Percentiles rank a stretch among this genome's conserved stretches.
Conservation (phyloP, 1,140 invertebrate genomes). For the Drosophila simulans region DNA sequence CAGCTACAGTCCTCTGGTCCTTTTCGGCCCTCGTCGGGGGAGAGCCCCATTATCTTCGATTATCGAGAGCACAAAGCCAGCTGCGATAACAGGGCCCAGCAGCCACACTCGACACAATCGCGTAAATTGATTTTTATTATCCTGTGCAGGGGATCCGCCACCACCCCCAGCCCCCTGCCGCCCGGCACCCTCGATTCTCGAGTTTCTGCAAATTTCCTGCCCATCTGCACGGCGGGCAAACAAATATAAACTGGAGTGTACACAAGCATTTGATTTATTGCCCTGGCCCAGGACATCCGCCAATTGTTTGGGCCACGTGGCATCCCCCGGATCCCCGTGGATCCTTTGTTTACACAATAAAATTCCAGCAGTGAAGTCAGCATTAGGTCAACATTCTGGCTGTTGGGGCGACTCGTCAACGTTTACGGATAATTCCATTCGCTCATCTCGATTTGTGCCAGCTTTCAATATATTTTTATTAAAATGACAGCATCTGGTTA, state of each 20-base stretch:
- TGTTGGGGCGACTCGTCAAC: constrained; percentile 52
- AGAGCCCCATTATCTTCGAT: constrained; percentile 65
- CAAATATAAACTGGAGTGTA: constrained; percentile 62
- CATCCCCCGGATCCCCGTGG: background rate
- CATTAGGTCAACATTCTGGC: constrained; percentile 49
- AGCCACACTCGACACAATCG: constrained; percentile 36
- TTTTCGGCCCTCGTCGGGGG: constrained; percentile 15
- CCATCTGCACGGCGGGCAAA: constrained; percentile 53
- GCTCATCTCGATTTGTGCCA: constrained; percentile 47
- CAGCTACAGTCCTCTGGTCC: constrained; percentile 37
- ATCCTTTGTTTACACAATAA: constrained; percentile 50
- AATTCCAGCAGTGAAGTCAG: constrained; percentile 34
- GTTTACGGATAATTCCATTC: constrained; percentile 43
- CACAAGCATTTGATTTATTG: constrained; percentile 66
- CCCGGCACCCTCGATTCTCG: constrained; percentile 7
- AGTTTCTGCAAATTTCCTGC: constrained; percentile 59
- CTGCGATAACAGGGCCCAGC: constrained; percentile 23
- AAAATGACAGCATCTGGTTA: constrained; percentile 57
- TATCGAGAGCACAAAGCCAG: constrained; percentile 57
- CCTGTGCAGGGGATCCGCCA: constrained; percentile 28
- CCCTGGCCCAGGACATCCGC: constrained; percentile 57
- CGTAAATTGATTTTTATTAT: constrained; percentile 77
- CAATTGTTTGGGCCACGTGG: constrained; percentile 59
- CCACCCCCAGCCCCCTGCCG: background rate
- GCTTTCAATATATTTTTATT: constrained; percentile 63